Percentiles rank a stretch among this genome's conserved stretches.
Evolutionary conservation across 2,888 invertebrate species (phyloP).

Genomic region (Drosophila algonquin): DNA sequence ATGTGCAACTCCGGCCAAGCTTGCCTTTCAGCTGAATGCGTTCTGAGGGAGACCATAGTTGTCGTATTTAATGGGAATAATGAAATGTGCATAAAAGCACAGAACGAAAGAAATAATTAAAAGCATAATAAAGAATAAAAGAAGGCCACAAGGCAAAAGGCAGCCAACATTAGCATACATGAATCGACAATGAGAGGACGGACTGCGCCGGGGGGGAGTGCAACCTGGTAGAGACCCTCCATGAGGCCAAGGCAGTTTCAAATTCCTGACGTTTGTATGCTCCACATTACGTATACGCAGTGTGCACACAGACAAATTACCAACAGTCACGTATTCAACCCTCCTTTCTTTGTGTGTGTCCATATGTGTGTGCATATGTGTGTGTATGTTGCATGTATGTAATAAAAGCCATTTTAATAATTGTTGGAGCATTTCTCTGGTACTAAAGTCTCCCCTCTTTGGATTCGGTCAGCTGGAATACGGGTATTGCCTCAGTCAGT

Average conservation of each 20-base stretch:
- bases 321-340: slow-evolving; percentile 68
- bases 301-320: slow-evolving; percentile 70
- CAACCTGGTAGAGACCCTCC: background rate
- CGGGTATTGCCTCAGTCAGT: slow-evolving; percentile 14
- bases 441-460: slow-evolving; percentile 36
- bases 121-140: slow-evolving; percentile 32
- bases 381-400: slow-evolving; percentile 32
- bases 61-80: slow-evolving; percentile 10
- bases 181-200: slow-evolving; percentile 28
- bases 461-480: slow-evolving; percentile 31
- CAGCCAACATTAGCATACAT: slow-evolving; percentile 38
- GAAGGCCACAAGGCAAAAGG: slow-evolving; percentile 13
- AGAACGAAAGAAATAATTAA: slow-evolving; percentile 28
- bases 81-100: slow-evolving; percentile 14
- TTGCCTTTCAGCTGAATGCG: slow-evolving; percentile 22
- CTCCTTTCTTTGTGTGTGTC: slow-evolving; percentile 39
- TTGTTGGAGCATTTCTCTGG: slow-evolving; percentile 44
- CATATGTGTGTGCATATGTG: slow-evolving; percentile 27
- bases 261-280: slow-evolving; percentile 40
- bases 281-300: slow-evolving; percentile 69
- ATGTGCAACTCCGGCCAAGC: background rate
- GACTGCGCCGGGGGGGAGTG: background rate
- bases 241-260: slow-evolving; percentile 33
- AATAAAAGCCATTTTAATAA: slow-evolving; percentile 44
- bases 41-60: slow-evolving; percentile 14